A percentile compares a stretch with the other conserved stretches of the same genome.
Evolutionary conservation across 1,140 invertebrate genomes (phyloP).

Genomic region (Pollicipes pollicipes): DNA sequence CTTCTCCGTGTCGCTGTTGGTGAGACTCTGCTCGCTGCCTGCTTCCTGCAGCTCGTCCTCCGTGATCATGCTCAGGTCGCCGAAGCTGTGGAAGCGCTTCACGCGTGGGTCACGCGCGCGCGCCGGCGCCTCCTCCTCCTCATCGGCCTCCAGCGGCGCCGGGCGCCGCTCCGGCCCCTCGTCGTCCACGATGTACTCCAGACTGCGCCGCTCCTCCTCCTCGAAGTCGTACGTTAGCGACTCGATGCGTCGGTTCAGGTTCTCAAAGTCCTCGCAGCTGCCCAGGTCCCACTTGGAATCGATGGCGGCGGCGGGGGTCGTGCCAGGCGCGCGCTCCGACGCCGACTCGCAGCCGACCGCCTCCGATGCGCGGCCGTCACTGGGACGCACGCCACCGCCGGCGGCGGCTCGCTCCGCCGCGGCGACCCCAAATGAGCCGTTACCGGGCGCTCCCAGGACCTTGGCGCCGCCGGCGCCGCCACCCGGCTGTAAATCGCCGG

Average conservation of each 20-base stretch:
- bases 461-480: background rate
- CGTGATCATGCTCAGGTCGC: background rate
- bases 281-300: background rate
- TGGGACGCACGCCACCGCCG: background rate
- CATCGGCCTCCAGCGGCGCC: background rate
- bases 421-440: background rate
- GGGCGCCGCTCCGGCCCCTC: background rate
- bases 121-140: no score
- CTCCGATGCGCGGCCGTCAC: background rate
- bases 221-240: constrained; percentile 4
- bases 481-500: background rate
- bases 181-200: background rate
- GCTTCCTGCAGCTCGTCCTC: background rate
- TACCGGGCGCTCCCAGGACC: background rate
- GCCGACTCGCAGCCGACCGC: background rate
- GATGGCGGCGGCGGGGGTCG: background rate
- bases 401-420: no score
- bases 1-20: background rate
- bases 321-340: background rate
- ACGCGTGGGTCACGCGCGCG: background rate
- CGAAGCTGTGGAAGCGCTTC: background rate
- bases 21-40: background rate
- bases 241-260: constrained; percentile 1
- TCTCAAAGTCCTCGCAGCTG: constrained; percentile 3
- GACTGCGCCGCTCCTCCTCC: background rate